Evolutionary conservation across 2,797 vertebrate genomes (phyloP), one percentile per base, ranked within the genome.

Genomic region (Sitta carolinensis): DNA sequence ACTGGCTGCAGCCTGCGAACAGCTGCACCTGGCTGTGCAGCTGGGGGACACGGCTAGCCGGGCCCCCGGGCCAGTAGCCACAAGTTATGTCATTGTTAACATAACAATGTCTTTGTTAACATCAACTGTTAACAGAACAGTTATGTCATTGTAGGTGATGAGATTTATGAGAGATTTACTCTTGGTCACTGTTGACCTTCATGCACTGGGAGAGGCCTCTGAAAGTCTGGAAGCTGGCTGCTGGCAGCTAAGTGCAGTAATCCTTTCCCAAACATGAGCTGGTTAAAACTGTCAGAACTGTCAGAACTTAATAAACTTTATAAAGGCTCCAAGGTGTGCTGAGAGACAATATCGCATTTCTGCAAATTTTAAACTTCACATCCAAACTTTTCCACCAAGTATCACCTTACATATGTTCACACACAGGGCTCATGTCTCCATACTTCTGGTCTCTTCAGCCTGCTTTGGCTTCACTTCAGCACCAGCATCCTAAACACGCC

Each of bases 401-500:
- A 1, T 15, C 22, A 50, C 21, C 25, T 78, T n/a, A 43, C 4
- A 2, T 2, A 5, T 0, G 2, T 20, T 25, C 20, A 38, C 14
- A 13, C 0, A 1, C 10, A 62, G 30, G 22, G n/a, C 52, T 83
- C 51, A 45, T 21, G 1, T 13, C 9, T 72, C 38, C 4, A 0
- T 14, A 59, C 19, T 16, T 18, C 57, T 38, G 26, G 20, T 57
- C 61, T 81, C 50, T 74, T 50, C 50, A 78, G 38, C 13, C 34
- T 52, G 21, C 36, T 82, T 13, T 57, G 29, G 26, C 75, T 77
- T 87, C 48, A 22, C 17, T 64, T 78, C 13, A 10, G 52, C 27
- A 29, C 0, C 0, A 89, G 27, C 38, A 81, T 7, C 54, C 64
- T 23, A 10, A 90, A 68, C 13, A 8, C 0, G 0, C 3, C 8